Conservation (phyloP, 2,888 invertebrate genomes). For the Hirtodrosophila cameraria region DNA sequence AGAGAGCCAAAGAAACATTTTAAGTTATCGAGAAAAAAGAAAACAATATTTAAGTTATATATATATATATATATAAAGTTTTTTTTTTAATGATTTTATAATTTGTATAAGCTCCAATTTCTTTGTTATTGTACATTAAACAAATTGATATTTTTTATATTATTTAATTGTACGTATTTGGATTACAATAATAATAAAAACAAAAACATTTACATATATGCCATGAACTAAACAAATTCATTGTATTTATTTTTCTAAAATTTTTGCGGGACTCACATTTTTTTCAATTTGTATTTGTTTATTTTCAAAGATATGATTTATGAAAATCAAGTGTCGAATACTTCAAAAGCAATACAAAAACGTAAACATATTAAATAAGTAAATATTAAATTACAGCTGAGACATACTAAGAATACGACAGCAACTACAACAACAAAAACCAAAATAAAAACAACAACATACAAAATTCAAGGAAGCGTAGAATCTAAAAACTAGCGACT, state of each 20-base stretch:
- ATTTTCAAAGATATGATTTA: background rate
- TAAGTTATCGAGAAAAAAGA: no score
- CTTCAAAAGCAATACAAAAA: constrained; percentile 67
- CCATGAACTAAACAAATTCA: background rate
- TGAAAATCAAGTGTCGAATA: constrained; percentile 44
- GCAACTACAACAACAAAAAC: constrained; percentile 8
- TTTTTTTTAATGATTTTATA: constrained; percentile 27
- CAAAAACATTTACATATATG: background rate
- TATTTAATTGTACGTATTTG: constrained; percentile 29
- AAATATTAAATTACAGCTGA: constrained; percentile 15
- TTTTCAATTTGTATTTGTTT: constrained; percentile 3
- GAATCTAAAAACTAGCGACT: constrained; percentile 39
- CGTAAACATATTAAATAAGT: constrained; percentile 43
- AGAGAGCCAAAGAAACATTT: constrained; percentile 65
- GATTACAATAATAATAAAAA: constrained; percentile 30
- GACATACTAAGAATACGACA: constrained; percentile 16
- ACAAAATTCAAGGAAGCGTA: constrained; percentile 23
- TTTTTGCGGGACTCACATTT: background rate
- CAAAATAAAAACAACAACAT: constrained; percentile 6
- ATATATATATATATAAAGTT: constrained; percentile 18
- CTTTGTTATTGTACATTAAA: constrained; percentile 42
- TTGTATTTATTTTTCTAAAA: constrained; percentile 10
- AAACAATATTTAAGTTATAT: constrained; percentile 4
- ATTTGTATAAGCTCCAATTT: constrained; percentile 17
- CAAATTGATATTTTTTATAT: constrained; percentile 17